phyloP scores from a whole-genome alignment of 2,797 vertebrate genomes.

The Champsocephalus esox region DNA sequence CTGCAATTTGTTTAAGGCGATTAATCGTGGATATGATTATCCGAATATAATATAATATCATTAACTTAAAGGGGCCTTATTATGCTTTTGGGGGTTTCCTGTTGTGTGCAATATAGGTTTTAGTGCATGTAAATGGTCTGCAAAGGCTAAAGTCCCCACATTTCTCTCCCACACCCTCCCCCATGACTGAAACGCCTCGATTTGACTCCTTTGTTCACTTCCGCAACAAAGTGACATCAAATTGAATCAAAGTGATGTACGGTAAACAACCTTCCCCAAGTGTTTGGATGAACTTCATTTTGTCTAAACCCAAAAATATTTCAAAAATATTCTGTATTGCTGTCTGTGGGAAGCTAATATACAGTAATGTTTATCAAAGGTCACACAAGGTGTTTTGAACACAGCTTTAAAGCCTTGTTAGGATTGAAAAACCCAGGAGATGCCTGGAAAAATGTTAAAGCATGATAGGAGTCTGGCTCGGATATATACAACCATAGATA shows the following conservation, averaged over 20 bases:
- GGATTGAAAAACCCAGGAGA: conserved; percentile 13
- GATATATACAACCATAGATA: not conserved
- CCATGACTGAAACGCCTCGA: no score
- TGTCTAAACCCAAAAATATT: not conserved
- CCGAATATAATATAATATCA: no score
- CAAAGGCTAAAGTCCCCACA: no score
- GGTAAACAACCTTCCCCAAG: not conserved
- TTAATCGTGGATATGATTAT: not conserved
- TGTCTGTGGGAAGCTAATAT: conserved; percentile 18
- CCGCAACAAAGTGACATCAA: no score
- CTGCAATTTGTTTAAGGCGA: not conserved
- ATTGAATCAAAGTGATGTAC: not conserved
- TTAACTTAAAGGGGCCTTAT: no score
- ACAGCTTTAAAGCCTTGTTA: conserved; percentile 20
- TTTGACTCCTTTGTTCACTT: no score
- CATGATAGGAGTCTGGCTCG: not conserved
- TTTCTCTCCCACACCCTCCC: no score
- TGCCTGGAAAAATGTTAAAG: not conserved
- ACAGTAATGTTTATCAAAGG: not conserved
- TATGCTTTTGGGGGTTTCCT: not conserved
- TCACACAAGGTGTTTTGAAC: conserved; percentile 16
- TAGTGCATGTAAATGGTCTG: no score
- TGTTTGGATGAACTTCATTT: not conserved
- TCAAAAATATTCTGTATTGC: not conserved
- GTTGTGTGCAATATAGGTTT: no score